Evolutionary conservation across 2,797 vertebrate species (phyloP).

Genomic region (Anomalospiza imberbis): DNA sequence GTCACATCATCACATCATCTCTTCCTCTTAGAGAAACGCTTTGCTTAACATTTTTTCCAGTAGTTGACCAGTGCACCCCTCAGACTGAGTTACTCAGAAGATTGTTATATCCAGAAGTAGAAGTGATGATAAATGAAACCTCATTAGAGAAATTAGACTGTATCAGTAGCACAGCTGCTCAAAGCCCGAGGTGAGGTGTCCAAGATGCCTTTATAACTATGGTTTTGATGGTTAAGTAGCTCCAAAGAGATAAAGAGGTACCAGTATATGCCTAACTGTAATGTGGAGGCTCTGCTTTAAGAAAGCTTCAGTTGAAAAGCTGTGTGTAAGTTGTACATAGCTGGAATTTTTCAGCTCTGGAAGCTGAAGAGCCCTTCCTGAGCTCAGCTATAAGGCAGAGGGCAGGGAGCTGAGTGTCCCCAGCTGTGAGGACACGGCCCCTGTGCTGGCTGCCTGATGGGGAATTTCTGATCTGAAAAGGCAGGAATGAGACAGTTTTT

Average conservation of each 20-base stretch:
- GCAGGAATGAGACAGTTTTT: not conserved
- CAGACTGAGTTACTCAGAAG: not conserved
- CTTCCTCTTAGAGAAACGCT: not conserved
- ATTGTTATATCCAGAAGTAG: not conserved
- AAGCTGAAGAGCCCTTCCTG: not conserved
- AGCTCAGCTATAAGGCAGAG: not conserved
- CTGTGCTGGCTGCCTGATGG: rapidly evolving
- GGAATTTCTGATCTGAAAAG: not conserved
- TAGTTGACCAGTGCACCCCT: not conserved
- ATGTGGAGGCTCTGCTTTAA: not conserved
- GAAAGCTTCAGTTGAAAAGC: not conserved
- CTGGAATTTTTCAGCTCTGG: not conserved
- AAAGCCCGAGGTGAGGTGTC: not conserved
- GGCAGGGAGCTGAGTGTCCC: not conserved
- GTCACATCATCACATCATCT: not conserved
- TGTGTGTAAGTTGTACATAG: not conserved
- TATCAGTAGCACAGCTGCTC: not conserved
- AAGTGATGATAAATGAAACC: not conserved
- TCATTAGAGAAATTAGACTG: not conserved
- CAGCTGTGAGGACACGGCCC: not conserved
- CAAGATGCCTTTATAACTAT: not conserved
- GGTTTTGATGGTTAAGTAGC: not conserved
- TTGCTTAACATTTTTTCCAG: not conserved
- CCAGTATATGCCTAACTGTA: not conserved
- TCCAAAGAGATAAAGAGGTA: not conserved